phyloP scores from a whole-genome alignment of 2,797 vertebrate genomes.

The Linurgus olivaceus region DNA sequence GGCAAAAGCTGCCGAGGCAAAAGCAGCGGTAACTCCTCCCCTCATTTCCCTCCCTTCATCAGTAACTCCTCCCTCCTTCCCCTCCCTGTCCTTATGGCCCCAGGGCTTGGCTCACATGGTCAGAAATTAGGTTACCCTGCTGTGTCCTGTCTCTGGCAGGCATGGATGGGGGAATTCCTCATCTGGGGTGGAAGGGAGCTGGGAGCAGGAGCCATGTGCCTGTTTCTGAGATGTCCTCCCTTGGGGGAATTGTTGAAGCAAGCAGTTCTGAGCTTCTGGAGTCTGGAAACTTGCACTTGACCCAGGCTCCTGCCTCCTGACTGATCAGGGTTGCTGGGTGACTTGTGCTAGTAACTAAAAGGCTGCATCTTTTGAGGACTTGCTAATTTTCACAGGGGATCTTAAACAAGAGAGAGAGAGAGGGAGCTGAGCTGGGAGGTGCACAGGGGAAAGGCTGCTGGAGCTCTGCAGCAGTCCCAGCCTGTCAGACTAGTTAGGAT shows the following conservation, averaged over 20 bases:
- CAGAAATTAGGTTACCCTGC: not conserved
- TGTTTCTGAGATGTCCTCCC: not conserved
- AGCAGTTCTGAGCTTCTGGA: not conserved
- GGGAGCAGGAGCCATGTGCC: not conserved
- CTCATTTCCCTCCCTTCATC: conserved; percentile 39
- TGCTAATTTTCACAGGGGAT: not conserved
- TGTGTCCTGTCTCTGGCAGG: not conserved
- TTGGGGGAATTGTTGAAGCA: not conserved
- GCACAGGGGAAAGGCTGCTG: not conserved
- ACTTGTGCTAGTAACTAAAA: not conserved
- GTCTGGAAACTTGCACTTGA: not conserved
- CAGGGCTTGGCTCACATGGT: not conserved
- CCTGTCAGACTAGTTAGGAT: not conserved
- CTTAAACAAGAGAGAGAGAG: not conserved
- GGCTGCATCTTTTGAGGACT: not conserved
- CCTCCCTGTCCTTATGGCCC: not conserved
- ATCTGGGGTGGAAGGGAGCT: not conserved
- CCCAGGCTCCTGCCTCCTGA: not conserved
- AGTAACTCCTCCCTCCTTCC: conserved; percentile 71
- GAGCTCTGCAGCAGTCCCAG: not conserved
- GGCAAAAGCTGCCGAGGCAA: conserved; percentile 89
- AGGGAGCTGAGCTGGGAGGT: conserved; percentile 40
- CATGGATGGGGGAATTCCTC: not conserved
- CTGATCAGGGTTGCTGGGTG: not conserved
- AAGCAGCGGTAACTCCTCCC: conserved; percentile 82